Evolutionary conservation across 2,888 invertebrate species (phyloP), one percentile per base, ranked within the genome.

Genomic region (Lithophane semibrunnea): DNA sequence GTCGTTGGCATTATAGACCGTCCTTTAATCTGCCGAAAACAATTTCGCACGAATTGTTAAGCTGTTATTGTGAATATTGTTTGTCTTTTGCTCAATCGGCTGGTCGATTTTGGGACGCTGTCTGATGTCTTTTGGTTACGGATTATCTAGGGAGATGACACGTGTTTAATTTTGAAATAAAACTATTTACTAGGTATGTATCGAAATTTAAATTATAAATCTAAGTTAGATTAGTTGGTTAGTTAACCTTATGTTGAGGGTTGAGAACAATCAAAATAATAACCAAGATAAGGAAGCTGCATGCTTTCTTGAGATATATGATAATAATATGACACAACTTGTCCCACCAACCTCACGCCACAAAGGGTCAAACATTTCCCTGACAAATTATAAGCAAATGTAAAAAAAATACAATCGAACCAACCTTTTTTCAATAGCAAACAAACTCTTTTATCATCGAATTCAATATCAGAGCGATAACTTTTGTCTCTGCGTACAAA

Each of bases 21-120:
- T 87, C 90, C 88, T 90, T 89, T 91, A 92, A 94, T 94, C 94
- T 94, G 89, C 93, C 89, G 86, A 87, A 90, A 90, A 94, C 94
- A 95, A 94, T 92, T 88, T 89, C 73, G 82, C 80, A 84, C 81
- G 85, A 86, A 87, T 87, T 85, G 88, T 87, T 83, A 80, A 78
- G 78, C 77, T 85, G 78, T 86, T 87, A 87, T 89, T 89, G 84
- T 88, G 68, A 80, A 79, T 72, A 75, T 80, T 88, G 81, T 88
- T 88, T 88, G 79, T 82, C 75, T 73, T 87, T 76, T 76, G 81
- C 77, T 82, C 83, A 85, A 82, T 87, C 85, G 77, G 65, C 73
- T 85, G 77, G 80, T 79, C 68, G 79, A 77, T 79, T 83, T 80
- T 73, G 67, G 71, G 44, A 69, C 42, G 44, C 60, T 54, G 63